Evolutionary conservation across 2,888 invertebrate genomes (phyloP), one percentile per base, ranked within the genome.

Genomic region (Eumacrocentrus americanus): DNA sequence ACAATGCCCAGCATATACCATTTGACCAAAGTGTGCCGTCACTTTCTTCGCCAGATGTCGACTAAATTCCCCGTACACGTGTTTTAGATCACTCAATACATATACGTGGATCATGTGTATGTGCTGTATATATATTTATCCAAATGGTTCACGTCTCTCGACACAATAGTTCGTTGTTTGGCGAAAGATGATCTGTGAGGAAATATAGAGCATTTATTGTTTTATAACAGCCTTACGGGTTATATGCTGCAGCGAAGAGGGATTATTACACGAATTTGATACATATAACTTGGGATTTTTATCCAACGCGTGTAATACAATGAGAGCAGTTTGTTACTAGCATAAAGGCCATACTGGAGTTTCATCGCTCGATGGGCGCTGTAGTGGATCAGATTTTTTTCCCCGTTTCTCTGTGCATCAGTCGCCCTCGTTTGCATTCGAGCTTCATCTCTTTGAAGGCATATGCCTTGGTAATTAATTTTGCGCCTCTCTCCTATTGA

Each of bases 161-260:
- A 44, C 9, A 44, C 44, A 44, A 18, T 44, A 20, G 20, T 44
- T 44, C 22, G 20, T 44, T 44, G 44, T 44, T 44, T 20, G 3
- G 18, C 18, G 38, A 40, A 7, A 40, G 14, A 14, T 16, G 14
- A 14, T 40, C 16, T 40, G 9, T 16, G 18, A 16, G 38, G 9
- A 7, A 40, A 40, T 16, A 40, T 40, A 42, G 42, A 18, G 42
- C 42, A 42, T 18, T 46, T 12, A 25, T 46, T 46, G 25, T 23
- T 22, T 25, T 22, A 23, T n/a, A n/a, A n/a, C n/a, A n/a, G n/a
- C n/a, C n/a, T n/a, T n/a, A n/a, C n/a, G n/a, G n/a, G n/a, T n/a
- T n/a, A n/a, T n/a, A n/a, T n/a, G n/a, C n/a, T n/a, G n/a, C n/a
- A n/a, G n/a, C n/a, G n/a, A n/a, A n/a, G n/a, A n/a, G n/a, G n/a